Conservation (phyloP, 2,888 invertebrate genomes). For the Oscheius sp. region DNA sequence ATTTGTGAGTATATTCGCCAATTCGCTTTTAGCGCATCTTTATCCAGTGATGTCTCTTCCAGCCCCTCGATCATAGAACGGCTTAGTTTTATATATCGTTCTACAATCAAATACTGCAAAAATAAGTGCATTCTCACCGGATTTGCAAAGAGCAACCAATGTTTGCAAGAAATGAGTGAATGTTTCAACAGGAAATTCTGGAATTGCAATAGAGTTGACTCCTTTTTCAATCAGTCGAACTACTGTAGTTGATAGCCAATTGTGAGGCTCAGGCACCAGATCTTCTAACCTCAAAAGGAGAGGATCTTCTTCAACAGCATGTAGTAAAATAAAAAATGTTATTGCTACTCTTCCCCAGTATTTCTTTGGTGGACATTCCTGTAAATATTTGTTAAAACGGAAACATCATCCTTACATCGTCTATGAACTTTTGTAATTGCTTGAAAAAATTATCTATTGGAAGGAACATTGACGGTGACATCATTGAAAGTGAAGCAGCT, state of each 20-base stretch:
- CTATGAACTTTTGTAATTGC: slow-evolving; percentile 12
- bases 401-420: background rate
- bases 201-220: background rate
- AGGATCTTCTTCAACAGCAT: slow-evolving; percentile 12
- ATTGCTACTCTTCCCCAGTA: slow-evolving; percentile 4
- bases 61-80: background rate
- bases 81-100: slow-evolving; percentile 2
- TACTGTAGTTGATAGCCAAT: slow-evolving; percentile 2
- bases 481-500: background rate
- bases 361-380: background rate
- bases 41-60: background rate
- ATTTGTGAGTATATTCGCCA: slow-evolving; percentile 2
- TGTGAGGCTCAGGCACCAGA: background rate
- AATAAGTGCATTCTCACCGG: background rate
- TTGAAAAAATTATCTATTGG: slow-evolving; percentile 16
- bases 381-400: background rate
- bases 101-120: background rate
- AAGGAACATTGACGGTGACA: slow-evolving; percentile 26
- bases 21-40: background rate
- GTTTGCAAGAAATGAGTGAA: slow-evolving; percentile 15
- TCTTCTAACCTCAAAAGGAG: slow-evolving; percentile 11
- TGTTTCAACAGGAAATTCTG: background rate
- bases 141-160: slow-evolving; percentile 6
- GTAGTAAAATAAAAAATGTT: background rate
- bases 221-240: background rate